Conservation (phyloP, 2,113 vertebrate species). For the Beaufortia kweichowensis region DNA sequence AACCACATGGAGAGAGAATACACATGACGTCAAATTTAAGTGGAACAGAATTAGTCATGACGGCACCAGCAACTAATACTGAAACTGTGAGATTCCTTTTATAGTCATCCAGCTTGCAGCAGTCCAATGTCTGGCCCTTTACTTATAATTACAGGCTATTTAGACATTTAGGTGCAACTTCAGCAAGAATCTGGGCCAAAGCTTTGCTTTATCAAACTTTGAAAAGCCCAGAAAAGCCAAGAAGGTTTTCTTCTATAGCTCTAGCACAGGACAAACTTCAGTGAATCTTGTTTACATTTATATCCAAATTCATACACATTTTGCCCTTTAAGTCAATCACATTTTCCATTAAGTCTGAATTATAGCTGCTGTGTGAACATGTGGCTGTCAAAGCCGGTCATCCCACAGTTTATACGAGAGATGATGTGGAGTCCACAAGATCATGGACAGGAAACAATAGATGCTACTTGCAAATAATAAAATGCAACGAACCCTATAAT, state of each 20-base stretch:
- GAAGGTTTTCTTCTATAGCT: neutral
- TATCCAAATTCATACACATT: neutral
- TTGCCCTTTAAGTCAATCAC: neutral
- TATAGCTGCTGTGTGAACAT: neutral
- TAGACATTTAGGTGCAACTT: constrained; percentile 44
- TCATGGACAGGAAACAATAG: too few species aligned
- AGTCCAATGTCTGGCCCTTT: constrained; percentile 30
- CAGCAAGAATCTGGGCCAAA: constrained; percentile 41
- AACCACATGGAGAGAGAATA: neutral
- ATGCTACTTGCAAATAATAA: too few species aligned
- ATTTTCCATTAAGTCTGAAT: neutral
- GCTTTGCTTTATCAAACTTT: constrained; percentile 18
- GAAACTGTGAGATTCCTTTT: constrained; percentile 41
- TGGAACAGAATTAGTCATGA: constrained; percentile 18
- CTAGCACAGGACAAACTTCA: neutral
- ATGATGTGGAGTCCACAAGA: too few species aligned
- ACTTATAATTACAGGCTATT: constrained; percentile 44
- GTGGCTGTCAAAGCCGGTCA: neutral
- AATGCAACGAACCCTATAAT: too few species aligned
- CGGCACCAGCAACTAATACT: constrained; percentile 15
- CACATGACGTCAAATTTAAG: constrained; percentile 14
- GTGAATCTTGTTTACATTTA: neutral
- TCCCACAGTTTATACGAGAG: too few species aligned
- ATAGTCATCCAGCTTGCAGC: constrained; percentile 35
- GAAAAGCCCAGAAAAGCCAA: neutral